Base-by-base conservation (phyloP, 2,797 vertebrate species). In the Acanthopagrus latus region DNA sequence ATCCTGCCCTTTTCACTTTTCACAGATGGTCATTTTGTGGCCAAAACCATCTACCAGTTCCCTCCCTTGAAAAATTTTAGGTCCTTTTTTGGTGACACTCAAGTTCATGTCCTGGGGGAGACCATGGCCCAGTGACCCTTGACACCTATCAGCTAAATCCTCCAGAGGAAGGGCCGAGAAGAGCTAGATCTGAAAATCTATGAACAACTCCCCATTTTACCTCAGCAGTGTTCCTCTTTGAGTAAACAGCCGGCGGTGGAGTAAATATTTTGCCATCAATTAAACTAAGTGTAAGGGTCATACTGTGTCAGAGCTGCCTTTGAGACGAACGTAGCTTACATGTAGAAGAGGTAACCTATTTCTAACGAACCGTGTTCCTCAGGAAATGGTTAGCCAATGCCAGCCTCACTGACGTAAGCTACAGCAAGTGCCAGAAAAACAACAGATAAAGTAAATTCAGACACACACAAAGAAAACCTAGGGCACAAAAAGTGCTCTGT, bases 401-500 rank as follows among this genome's bases (percentile, higher is more conserved):
- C 48, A 56, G 41, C 6, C 25, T 60, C 7, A 29, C 12, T 80
- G 59, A 54, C 1, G 9, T 33, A 52, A 71, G 7, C 13, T 57
- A 48, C 43, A 73, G 17, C 1, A 2, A 58, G 10, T 25, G 23
- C 16, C 46, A 63, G 13, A 56, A 38, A 72, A 69, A 73, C 9
- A 76, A n/a, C 44, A 60, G 9, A 51, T 33, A 12, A 63, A 63
- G n/a, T 18, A 47, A 65, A 47, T 43, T 18, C 47, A 66, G 48
- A 60, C 10, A 69, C 18, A 74, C 4, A 41, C 1, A 58, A 5
- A 64, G 11, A 46, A 33, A 78, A 59, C 6, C n/a, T 8, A 55
- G 23, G 68, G 58, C 54, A 84, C 62, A 82, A 38, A 84, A 81
- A 75, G 21, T 29, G 65, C 56, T 43, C 59, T 71, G 72, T 84